Evolutionary conservation across 2,888 invertebrate genomes (phyloP), one percentile per base, ranked within the genome.

Genomic region (Amphipoea oculea): DNA sequence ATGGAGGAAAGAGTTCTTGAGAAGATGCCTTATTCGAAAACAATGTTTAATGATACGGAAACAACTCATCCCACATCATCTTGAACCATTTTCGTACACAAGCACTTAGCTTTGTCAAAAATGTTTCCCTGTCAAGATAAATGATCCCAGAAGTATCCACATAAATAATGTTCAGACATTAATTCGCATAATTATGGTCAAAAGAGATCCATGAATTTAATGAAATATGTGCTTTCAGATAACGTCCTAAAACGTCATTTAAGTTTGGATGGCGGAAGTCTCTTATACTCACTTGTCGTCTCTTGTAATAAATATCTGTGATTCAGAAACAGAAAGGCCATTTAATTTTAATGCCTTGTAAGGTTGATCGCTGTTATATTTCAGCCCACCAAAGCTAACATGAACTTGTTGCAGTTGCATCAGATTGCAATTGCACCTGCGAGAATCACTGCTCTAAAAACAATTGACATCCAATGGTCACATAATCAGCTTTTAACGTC

Each of bases 121-220:
- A 81, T 54, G 77, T 70, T 86, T 74, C 78, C 79, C 73, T 54
- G 40, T 82, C 20, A 2, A 73, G 42, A 86, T 62, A 65, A 54
- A 85, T 74, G 42, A 51, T 54, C 14, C 73, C 70, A 85, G 82
- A 42, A 62, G 62, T 62, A n/a, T 5, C 63, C 7, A 29, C n/a
- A 74, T 17, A 54, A 51, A 62, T 68, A 67, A 48, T 4, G 60
- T 62, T 48, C 63, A 23, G 36, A 48, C 45, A 57, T 78, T 67
- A 40, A 77, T 67, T 57, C 14, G 14, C 66, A 57, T 40, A 14
- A 45, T 66, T 48, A 66, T 23, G 23, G 67, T 14, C 23, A 51
- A 17, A 29, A 36, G 14, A 57, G 29, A 62, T 54, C 23, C 63
- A 68, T 29, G 54, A 85, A 40, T 51, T 48, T 80, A 54, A 67